phyloP scores from a whole-genome alignment of 2,113 vertebrate genomes.

The Vanacampus margaritifer region DNA sequence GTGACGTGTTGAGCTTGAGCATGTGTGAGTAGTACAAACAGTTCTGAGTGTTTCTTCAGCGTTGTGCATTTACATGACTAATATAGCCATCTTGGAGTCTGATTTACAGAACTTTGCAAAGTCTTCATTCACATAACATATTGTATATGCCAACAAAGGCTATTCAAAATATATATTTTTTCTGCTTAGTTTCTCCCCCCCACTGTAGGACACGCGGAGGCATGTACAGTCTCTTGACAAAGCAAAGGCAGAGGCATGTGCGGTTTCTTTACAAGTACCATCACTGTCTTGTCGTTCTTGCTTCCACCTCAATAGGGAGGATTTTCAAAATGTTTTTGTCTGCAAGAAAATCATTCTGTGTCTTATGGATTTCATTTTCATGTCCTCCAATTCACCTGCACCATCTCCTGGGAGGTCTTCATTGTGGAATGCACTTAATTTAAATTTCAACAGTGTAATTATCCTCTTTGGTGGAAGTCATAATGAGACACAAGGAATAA shows the following conservation, averaged over 20 bases:
- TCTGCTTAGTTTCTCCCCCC: background rate
- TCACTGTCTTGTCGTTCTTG: background rate
- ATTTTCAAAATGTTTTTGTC: background rate
- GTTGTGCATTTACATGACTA: too few species aligned
- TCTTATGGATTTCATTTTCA: conserved; percentile 13
- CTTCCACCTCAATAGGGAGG: background rate
- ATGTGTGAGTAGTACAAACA: background rate
- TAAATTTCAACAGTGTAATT: conserved; percentile 61
- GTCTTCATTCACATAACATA: background rate
- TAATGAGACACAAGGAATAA: conserved; percentile 59
- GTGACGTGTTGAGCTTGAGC: background rate
- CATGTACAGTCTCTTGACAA: background rate
- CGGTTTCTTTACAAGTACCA: background rate
- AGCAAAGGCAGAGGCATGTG: too few species aligned
- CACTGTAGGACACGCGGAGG: background rate
- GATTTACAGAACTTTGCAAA: background rate
- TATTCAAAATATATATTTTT: background rate
- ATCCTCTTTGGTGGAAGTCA: conserved; percentile 56
- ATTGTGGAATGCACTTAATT: conserved; percentile 53
- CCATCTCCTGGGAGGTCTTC: conserved; percentile 42
- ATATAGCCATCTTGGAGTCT: too few species aligned
- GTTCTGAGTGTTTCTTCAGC: background rate
- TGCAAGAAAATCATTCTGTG: background rate
- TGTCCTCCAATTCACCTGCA: conserved; percentile 35
- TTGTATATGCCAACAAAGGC: background rate